These are phyloP conservation scores for Sicus ferrugineus DNA, from an alignment of 2,888 invertebrate species.

Conservation along the genomic window DNA sequence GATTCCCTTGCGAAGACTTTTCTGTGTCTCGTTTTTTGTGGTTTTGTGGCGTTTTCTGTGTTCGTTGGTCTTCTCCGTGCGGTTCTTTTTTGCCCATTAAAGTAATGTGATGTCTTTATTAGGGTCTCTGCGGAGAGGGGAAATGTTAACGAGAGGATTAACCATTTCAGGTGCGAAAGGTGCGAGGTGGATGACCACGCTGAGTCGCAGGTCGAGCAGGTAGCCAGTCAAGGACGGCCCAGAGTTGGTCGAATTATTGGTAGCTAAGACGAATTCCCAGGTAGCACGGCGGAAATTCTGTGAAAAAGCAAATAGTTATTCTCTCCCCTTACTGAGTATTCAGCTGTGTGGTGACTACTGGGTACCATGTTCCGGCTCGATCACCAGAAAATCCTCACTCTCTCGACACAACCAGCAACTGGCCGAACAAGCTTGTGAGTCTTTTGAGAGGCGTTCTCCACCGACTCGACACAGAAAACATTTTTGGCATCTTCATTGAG, in stretches of 20 bases:
- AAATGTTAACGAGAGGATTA: constrained; percentile 13
- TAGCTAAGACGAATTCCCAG: too few species aligned
- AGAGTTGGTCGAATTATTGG: neutral
- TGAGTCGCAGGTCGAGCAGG: too few species aligned
- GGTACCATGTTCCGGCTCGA: neutral
- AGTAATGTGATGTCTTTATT: constrained; percentile 20
- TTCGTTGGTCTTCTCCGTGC: neutral
- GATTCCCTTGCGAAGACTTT: constrained; percentile 9
- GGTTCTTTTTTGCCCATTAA: neutral
- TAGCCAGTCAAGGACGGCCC: neutral
- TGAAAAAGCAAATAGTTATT: neutral
- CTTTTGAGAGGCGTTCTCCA: neutral
- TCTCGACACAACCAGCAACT: neutral
- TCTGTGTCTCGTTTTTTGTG: constrained; percentile 7
- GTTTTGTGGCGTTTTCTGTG: constrained; percentile 1
- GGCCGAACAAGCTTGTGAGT: neutral
- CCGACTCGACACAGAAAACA: constrained; percentile 30
- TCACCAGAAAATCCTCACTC: neutral
- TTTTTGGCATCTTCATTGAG: constrained; percentile 34
- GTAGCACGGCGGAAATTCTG: too few species aligned
- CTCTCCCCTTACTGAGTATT: neutral
- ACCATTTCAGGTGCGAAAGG: neutral
- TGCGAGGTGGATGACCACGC: constrained; percentile 4
- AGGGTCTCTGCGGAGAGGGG: neutral
- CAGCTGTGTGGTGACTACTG: too few species aligned